Evolutionary conservation across 2,113 vertebrate species (phyloP), one percentile per base, ranked within the genome.

Genomic region (Tricholaema leucomelas): DNA sequence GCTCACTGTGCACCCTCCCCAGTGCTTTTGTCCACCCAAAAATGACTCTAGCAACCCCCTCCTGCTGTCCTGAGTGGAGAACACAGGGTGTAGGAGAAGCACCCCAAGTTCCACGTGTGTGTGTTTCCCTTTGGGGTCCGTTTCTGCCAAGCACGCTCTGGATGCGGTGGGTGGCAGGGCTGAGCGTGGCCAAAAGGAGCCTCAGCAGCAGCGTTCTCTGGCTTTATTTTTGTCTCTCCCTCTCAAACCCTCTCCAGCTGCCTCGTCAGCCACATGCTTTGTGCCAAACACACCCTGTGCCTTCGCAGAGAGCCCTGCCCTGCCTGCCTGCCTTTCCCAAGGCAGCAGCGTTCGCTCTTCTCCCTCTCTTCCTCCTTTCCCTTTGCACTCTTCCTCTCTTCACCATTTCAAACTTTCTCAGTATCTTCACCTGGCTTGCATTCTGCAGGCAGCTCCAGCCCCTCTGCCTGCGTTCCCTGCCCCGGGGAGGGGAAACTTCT

Each of bases 231-330:
- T 2, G 0, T 61, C n/a, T 73, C 79, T 33, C 75, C 9, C 10
- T 36, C 58, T 44, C 42, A 44, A 44, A 16, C 42, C 16, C 42
- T 18, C 42, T 44, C 70, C 30, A 27, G 46, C 75, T 92, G 76
- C 28, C 17, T 1, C 0, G 0, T 30, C 71, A 82, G 82, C 73
- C 35, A 12, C n/a, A 24, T 42, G 3, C 1, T 55, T 66, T 38
- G 85, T 95, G 87, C 91, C 93, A 92, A 90, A 85, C 46, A 50
- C 19, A 9, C 6, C 8, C 35, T 28, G 72, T 95, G 96, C 92
- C 94, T 95, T 94, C 5, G 7, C 54, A 9, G 33, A 3, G 54
- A 80, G 66, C 72, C 76, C 69, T 52, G 61, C 24, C 78, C 66
- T 36, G 40, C 28, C 30, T 8, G 25, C 46, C 63, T 70, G 78